Evolutionary conservation across 2,797 vertebrate species (phyloP), one percentile per base, ranked within the genome.

Genomic region (Oceanodroma leucorhoa): DNA sequence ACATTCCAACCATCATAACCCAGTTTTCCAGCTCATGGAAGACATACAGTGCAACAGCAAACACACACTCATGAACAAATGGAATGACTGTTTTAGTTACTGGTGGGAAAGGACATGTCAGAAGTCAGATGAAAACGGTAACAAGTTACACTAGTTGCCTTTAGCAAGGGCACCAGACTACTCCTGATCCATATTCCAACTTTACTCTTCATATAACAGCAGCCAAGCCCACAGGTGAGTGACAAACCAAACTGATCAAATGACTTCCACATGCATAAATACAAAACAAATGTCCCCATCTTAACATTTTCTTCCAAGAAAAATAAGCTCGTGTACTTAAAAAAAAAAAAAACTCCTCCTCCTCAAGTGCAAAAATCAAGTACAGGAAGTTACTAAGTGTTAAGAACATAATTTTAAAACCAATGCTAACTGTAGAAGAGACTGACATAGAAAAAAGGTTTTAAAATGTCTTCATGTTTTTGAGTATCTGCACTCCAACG

Each of bases 1-100:
- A 84, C 32, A 51, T 67, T 75, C 45, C 77, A 95, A 95, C 83
- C 90, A 93, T 67, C 88, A 71, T 75, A 67, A 87, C 22, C 21
- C 45, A 94, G 61, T 67, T 60, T 84, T 77, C 78, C 76, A 93
- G 50, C 14, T 87, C 60, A 69, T 36, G 30, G 36, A 69, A 87
- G 60, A 89, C n/a, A 16, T 2, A 65, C 15, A 73, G 19, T 26
- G 21, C 67, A 78, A 84, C 38, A 96, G 73, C 46, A 69, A 83
- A 60, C 27, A 75, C 61, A 76, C 36, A 55, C 22, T 60, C 24
- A 77, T 1, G 41, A 72, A 53, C 21, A 85, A 83, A 79, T 8
- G 4, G 32, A 61, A 83, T 65, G 66, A 41, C 45, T 84, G n/a
- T 12, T 80, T 89, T 45, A 34, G 78, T 77, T 67, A 94, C 14